These are phyloP conservation scores for Pogonophryne albipinna DNA, from an alignment of 2,797 vertebrate genomes.

Conservation along the genomic window DNA sequence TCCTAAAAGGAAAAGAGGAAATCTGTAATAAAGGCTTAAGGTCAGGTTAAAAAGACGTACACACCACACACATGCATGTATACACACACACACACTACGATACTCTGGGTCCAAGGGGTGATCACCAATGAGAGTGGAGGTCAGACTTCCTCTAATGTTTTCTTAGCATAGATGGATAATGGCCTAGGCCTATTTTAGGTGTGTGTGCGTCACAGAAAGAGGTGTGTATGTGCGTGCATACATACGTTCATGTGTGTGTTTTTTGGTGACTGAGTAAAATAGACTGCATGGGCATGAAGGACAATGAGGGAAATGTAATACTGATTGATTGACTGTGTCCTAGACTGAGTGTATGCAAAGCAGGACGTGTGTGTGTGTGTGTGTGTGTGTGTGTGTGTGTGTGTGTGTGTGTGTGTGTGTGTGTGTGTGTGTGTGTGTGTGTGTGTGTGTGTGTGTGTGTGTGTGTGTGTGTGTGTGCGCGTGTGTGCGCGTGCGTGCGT, in stretches of 20 bases:
- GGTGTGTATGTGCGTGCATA: background rate
- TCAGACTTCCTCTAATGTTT: constrained; percentile 16
- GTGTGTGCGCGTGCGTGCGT: constrained; percentile 11
- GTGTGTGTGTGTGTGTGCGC: constrained; percentile 14
- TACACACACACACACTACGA: background rate
- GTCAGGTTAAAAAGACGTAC: background rate
- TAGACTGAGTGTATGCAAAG: constrained; percentile 66
- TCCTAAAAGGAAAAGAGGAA: background rate
- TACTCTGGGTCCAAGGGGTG: background rate
- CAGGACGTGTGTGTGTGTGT: constrained; percentile 25
- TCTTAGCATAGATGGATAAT: constrained; percentile 25
- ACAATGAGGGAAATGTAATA: constrained; percentile 80
- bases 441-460: constrained; percentile 16
- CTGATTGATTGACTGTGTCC: constrained; percentile 83
- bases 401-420: constrained; percentile 7
- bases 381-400: constrained; percentile 6
- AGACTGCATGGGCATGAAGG: constrained; percentile 74
- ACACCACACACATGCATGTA: background rate
- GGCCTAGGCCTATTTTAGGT: background rate
- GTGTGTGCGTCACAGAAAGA: too few relatives aligned
- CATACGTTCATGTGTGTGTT: constrained; percentile 2
- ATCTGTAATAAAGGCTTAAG: too few relatives aligned
- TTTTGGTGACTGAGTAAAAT: constrained; percentile 53
- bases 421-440: constrained; percentile 8
- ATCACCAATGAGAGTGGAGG: constrained; percentile 1